Conservation (phyloP, 2,797 vertebrate genomes). For the Potorous gilbertii region DNA sequence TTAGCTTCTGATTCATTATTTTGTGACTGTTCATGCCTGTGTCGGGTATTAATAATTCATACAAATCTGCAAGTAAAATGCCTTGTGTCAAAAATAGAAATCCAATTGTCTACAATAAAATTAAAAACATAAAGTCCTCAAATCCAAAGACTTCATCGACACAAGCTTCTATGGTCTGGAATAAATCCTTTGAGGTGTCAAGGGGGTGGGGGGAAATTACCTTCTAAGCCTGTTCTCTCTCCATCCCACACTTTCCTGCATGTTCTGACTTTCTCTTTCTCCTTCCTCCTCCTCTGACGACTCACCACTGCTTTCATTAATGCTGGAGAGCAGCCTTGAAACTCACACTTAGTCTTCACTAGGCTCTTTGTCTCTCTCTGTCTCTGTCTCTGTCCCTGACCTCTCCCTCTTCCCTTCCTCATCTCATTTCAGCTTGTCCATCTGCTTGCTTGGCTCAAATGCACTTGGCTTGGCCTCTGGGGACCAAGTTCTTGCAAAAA, state of each 20-base stretch:
- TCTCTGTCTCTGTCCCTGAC: background rate
- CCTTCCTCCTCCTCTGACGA: accelerated
- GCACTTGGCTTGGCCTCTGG: background rate
- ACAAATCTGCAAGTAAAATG: constrained; percentile 84
- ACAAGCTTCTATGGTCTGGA: constrained; percentile 72
- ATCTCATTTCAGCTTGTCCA: background rate
- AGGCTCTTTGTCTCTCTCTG: background rate
- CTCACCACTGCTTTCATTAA: background rate
- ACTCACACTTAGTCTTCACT: background rate
- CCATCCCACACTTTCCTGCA: background rate
- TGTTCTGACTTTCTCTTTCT: background rate
- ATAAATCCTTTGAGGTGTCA: constrained; percentile 67
- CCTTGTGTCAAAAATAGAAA: constrained; percentile 79
- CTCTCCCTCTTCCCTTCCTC: background rate
- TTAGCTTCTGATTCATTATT: constrained; percentile 33
- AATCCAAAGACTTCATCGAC: constrained; percentile 63
- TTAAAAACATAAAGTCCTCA: constrained; percentile 76
- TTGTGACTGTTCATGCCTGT: constrained; percentile 29
- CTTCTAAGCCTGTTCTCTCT: background rate
- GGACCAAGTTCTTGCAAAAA: background rate
- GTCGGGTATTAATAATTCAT: constrained; percentile 75
- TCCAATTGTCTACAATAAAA: constrained; percentile 76
- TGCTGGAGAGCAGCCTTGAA: background rate
- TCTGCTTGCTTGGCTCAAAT: background rate
- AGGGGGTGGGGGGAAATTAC: constrained; percentile 8